Evolutionary conservation across 2,797 vertebrate species (phyloP), one percentile per base, ranked within the genome.

Genomic region (Nannoperca obscura): DNA sequence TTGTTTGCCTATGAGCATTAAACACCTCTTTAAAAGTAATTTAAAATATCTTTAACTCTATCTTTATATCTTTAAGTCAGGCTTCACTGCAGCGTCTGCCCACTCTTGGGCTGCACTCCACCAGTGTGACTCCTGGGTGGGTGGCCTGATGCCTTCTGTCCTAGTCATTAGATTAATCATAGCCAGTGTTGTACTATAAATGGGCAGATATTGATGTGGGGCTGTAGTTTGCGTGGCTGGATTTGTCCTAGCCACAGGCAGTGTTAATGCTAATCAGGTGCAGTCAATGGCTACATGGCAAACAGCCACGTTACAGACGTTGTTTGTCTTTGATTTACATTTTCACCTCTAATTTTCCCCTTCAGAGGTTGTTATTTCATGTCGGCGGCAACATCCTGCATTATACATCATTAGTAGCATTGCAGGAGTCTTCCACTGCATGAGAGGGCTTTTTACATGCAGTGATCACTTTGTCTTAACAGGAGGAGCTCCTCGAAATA

Each of bases 1-100:
- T 20, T 36, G 24, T 27, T 27, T 27, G 24, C 24, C 24, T 52
- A 52, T 8, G 11, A 62, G 44, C 20, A 20, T 42, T 15, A 63
- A 53, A n/a, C 36, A 36, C 14, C 32, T 57, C n/a, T 50, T 47
- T 42, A 9, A 46, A 62, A 68, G 61, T 71, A 1, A 65, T 73
- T 50, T 34, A 47, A 38, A 75, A 40, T 12, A 55, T 3, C 40
- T 61, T 30, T 1, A 66, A 53, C 36, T 69, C 32, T 42, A 17
- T 66, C 59, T 27, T 27, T 27, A 27, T 27, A 27, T 27, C 24
- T 27, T 27, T 27, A 27, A 27, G 24, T 27, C 24, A 50, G 67
- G 74, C 66, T 72, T 68, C 77, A 50, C 61, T 79, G 82, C 73
- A 67, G 72, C 76, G 69, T 86, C 78, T 80, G 65, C 79, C 75